A percentile compares a stretch with the other conserved stretches of the same genome.
Evolutionary conservation across 2,888 invertebrate genomes (phyloP).

Genomic region (Ligdia adustata): DNA sequence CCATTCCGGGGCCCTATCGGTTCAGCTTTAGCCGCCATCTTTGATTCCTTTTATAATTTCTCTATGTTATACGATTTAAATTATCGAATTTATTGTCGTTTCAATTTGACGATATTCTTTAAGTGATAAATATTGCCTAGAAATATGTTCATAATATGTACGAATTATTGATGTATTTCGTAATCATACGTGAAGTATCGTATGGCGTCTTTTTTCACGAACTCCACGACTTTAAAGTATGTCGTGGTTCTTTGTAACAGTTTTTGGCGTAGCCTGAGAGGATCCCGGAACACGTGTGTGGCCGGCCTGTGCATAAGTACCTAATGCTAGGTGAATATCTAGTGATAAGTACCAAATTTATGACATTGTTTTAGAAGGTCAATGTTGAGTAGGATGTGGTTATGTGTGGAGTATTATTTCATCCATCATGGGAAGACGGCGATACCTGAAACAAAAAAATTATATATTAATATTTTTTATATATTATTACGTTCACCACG

Average conservation of each 20-base stretch:
- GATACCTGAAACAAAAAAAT: constrained; percentile 15
- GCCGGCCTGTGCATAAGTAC: constrained; percentile 74
- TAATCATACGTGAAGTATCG: constrained; percentile 76
- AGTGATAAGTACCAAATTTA: background rate
- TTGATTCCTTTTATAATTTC: constrained; percentile 31
- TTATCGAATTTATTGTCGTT: constrained; percentile 49
- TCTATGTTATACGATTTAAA: background rate
- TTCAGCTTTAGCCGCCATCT: constrained; percentile 78
- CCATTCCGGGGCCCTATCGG: constrained; percentile 86
- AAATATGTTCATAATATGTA: constrained; percentile 74
- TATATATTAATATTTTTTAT: background rate
- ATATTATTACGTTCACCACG: no score
- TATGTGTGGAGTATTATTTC: constrained; percentile 1
- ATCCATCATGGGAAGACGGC: constrained; percentile 8
- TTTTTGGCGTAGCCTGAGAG: constrained; percentile 74
- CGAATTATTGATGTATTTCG: constrained; percentile 63
- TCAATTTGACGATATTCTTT: constrained; percentile 76
- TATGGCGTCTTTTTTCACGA: constrained; percentile 79
- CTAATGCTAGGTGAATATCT: constrained; percentile 9
- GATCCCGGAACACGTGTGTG: constrained; percentile 72
- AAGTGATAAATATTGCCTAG: constrained; percentile 69
- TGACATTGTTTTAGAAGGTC: background rate
- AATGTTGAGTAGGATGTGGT: background rate
- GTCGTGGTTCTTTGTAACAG: constrained; percentile 70
- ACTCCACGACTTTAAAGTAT: constrained; percentile 76